Base-by-base conservation (phyloP, 2,113 vertebrate species). In the Cochlearius cochlearius region DNA sequence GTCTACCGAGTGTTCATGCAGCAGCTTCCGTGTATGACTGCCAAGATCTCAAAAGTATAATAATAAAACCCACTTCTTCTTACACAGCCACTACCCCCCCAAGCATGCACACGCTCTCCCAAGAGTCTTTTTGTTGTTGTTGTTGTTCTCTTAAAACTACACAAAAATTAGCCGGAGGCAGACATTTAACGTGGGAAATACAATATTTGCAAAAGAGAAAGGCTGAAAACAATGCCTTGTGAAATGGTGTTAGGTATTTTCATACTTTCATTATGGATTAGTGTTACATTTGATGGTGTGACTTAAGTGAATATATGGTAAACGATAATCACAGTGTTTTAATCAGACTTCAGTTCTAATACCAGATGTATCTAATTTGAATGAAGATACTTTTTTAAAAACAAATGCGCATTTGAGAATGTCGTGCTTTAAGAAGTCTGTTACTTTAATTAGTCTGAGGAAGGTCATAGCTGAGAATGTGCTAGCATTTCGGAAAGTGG, bases 141-240 rank as follows among this genome's bases (percentile, higher is more conserved):
- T 95, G 36, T 73, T 82, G 78, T 84, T 29, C 29, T 91, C 56
- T 72, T 91, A 36, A 90, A 83, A 49, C 27, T 25, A 11, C 34
- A 30, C 49, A 73, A 49, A 74, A 86, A 86, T 52, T 60, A 89
- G 72, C 93, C 7, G 0, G 15, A 88, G 72, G 86, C 63, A 77
- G 71, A 12, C 39, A 7, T 30, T 76, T 56, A n/a, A 11, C 3
- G 26, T 89, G 83, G 73, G 86, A 92, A 86, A 81, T 41, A 29
- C 17, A 69, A 0, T 39, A 56, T 60, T 81, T 91, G 76, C 84
- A 49, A 23, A 74, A 90, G 75, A 87, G 82, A 60, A 56, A 12
- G 38, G 32, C 32, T 87, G 23, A 69, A 75, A 96, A 45, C 20
- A 72, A 72, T 81, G 50, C 53, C 38, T 71, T 83, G 45, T 82